phyloP scores from a whole-genome alignment of 2,113 vertebrate species.

The Ammodytes marinus region DNA sequence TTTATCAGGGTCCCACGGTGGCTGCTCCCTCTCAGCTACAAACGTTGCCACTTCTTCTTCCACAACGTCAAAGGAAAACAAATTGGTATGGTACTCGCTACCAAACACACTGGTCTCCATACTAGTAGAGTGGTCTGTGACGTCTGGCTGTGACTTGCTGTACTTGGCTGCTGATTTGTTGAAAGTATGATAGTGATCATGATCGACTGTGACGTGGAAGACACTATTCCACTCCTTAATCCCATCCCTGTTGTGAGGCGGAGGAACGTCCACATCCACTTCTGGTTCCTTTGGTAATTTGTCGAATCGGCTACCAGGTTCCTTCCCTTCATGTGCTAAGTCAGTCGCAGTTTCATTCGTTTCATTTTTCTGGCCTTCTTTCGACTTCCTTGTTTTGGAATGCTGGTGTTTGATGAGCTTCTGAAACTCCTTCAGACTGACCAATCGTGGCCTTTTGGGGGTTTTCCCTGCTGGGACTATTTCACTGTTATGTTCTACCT shows the following conservation, averaged over 20 bases:
- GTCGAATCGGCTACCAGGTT: neutral
- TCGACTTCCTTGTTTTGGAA: slow-evolving; percentile 16
- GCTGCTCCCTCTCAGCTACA: neutral
- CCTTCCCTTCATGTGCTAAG: neutral
- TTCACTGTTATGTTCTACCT: accelerated
- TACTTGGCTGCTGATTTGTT: neutral
- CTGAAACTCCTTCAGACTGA: slow-evolving; percentile 50
- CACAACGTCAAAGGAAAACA: neutral
- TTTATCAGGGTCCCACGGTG: neutral
- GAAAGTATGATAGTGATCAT: slow-evolving; percentile 13
- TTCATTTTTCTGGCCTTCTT: slow-evolving; percentile 8
- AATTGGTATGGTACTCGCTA: too few relatives aligned
- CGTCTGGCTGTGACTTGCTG: neutral
- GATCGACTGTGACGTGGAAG: neutral
- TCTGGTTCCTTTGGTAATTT: neutral
- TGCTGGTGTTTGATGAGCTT: slow-evolving; percentile 42
- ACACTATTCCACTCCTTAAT: neutral
- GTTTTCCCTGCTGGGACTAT: neutral
- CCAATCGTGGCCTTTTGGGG: neutral
- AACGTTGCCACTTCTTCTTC: slow-evolving; percentile 6
- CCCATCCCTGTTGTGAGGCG: neutral
- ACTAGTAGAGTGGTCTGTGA: neutral
- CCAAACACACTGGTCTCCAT: neutral
- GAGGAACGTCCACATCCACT: neutral
- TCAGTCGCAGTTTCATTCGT: neutral